Evolutionary conservation across 2,888 invertebrate species (phyloP).

Genomic region (Tenthredo amoena): DNA sequence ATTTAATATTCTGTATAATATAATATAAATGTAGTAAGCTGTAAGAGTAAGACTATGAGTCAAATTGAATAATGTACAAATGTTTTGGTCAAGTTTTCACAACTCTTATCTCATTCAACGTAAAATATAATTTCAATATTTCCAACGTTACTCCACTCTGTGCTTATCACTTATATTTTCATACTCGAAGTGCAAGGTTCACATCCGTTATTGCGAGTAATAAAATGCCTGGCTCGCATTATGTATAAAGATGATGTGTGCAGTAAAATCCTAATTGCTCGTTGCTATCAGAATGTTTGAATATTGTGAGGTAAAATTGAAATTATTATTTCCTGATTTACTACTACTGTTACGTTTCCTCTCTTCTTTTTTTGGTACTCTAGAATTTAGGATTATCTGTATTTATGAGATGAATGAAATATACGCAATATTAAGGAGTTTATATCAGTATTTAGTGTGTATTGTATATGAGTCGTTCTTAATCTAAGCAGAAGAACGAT

Average conservation of each 20-base stretch:
- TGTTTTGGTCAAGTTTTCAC: constrained; percentile 1
- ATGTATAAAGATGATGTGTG: background rate
- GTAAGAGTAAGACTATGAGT: constrained; percentile 31
- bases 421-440: constrained; percentile 11
- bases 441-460: background rate
- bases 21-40: background rate
- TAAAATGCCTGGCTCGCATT: background rate
- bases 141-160: background rate
- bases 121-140: background rate
- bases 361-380: background rate
- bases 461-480: background rate
- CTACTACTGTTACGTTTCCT: background rate
- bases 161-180: background rate
- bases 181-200: background rate
- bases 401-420: constrained; percentile 6
- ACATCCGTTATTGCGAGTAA: background rate
- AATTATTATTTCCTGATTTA: background rate
- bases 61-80: constrained; percentile 37
- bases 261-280: background rate
- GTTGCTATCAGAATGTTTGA: background rate
- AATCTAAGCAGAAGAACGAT: background rate
- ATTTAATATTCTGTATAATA: constrained; percentile 13
- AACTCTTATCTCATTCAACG: background rate
- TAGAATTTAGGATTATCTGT: background rate
- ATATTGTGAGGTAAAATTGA: background rate